A percentile compares a stretch with the other conserved stretches of the same genome.
Evolutionary conservation across 2,797 vertebrate species (phyloP).

Genomic region (Gymnodraco acuticeps): DNA sequence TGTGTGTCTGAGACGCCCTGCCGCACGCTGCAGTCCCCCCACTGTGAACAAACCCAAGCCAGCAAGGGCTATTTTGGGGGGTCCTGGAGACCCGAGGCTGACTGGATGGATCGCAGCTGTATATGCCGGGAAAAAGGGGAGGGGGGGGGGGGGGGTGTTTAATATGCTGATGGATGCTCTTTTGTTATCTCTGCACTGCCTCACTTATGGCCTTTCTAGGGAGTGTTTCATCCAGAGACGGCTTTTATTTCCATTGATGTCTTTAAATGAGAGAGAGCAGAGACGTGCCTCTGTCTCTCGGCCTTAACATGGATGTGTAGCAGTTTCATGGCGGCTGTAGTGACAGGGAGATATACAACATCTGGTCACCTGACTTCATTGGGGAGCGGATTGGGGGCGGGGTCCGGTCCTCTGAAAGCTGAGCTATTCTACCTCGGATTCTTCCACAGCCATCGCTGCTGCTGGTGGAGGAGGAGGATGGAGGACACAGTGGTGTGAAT

Average conservation of each 20-base stretch:
- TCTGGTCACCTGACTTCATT: constrained; percentile 84
- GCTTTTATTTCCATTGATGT: constrained; percentile 38
- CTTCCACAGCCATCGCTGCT: constrained; percentile 51
- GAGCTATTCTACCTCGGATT: constrained; percentile 70
- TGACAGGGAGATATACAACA: constrained; percentile 83
- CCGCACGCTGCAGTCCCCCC: too few relatives aligned
- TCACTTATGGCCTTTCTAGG: constrained; percentile 51
- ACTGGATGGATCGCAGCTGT: constrained; percentile 67
- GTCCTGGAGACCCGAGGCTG: constrained; percentile 64
- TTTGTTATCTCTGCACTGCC: constrained; percentile 76
- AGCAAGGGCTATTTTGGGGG: constrained; percentile 83
- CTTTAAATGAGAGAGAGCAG: constrained; percentile 21
- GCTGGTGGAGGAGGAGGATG: constrained; percentile 47
- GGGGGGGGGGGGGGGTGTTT: constrained; percentile 4
- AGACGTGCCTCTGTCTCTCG: constrained; percentile 48
- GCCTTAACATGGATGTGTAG: constrained; percentile 70
- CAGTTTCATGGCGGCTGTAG: constrained; percentile 77
- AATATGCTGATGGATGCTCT: constrained; percentile 73
- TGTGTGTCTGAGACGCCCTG: too few relatives aligned
- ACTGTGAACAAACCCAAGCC: too few relatives aligned
- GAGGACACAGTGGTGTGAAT: constrained; percentile 34
- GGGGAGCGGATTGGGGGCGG: constrained; percentile 77
- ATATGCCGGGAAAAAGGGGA: constrained; percentile 47
- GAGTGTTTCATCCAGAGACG: constrained; percentile 40
- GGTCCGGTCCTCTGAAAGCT: constrained; percentile 70